phyloP scores from a whole-genome alignment of 2,888 invertebrate genomes.

The Eristalis pertinax region DNA sequence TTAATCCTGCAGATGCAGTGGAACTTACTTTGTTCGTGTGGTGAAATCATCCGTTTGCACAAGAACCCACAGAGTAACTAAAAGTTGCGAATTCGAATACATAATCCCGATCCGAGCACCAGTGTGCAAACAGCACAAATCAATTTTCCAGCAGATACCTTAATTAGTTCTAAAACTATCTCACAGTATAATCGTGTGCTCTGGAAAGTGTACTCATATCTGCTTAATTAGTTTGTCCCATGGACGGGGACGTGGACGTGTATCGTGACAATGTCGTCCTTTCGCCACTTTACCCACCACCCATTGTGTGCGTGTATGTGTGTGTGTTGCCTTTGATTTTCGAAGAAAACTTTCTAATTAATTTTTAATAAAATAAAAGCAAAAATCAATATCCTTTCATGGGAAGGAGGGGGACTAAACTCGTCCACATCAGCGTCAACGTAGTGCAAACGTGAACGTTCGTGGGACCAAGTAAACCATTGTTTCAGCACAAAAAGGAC shows the following conservation, averaged over 20 bases:
- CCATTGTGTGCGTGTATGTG: not conserved
- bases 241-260: not conserved
- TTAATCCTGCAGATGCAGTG: not conserved
- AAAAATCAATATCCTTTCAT: slow-evolving; percentile 51
- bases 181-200: not conserved
- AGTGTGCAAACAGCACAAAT: slow-evolving; percentile 5
- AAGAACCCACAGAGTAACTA: slow-evolving; percentile 57
- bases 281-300: not conserved
- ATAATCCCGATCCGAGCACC: slow-evolving; percentile 15
- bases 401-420: not conserved
- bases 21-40: slow-evolving; percentile 49
- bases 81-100: slow-evolving; percentile 21
- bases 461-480: not conserved
- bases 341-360: slow-evolving; percentile 57
- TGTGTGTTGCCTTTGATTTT: slow-evolving; percentile 15
- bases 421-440: not conserved
- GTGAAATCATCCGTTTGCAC: slow-evolving; percentile 64
- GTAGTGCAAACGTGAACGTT: not conserved
- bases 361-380: slow-evolving; percentile 64
- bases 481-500: slow-evolving; percentile 15
- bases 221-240: slow-evolving; percentile 53
- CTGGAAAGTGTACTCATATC: slow-evolving; percentile 4
- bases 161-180: slow-evolving; percentile 49
- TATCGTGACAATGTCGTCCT: slow-evolving; percentile 6
- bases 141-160: slow-evolving; percentile 38